Percentiles rank a stretch among this genome's conserved stretches.
Conservation (phyloP, 2,797 vertebrate species). For the Oreochromis mossambicus region DNA sequence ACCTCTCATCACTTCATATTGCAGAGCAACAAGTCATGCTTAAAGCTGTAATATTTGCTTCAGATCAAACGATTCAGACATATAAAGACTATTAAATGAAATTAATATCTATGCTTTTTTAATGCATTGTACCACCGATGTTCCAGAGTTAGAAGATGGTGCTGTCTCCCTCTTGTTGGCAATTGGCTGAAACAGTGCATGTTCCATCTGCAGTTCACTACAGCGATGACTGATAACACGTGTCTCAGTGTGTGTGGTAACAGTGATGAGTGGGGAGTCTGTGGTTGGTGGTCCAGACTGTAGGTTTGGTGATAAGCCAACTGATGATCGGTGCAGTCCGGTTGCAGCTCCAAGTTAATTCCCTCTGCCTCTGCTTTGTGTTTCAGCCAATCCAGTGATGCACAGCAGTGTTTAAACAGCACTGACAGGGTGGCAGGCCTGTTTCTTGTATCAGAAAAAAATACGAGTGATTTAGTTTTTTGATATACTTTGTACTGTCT, state of each 20-base stretch:
- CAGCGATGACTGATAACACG: conserved; percentile 28
- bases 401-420: background rate
- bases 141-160: background rate
- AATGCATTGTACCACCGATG: background rate
- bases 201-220: background rate
- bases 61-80: background rate
- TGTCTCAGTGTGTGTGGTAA: conserved; percentile 25
- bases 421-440: background rate
- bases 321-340: conserved; percentile 26
- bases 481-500: background rate
- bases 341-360: conserved; percentile 43
- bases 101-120: background rate
- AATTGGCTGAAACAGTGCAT: background rate
- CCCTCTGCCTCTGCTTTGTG: conserved; percentile 51
- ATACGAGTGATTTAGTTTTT: background rate
- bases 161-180: background rate
- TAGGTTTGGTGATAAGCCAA: conserved; percentile 38
- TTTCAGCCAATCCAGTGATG: conserved; percentile 26
- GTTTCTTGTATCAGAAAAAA: background rate
- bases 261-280: conserved; percentile 34
- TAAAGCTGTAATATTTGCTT: background rate
- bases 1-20: background rate
- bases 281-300: conserved; percentile 50
- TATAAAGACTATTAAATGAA: background rate
- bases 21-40: background rate